A percentile compares a stretch with the other conserved stretches of the same genome.
phyloP scores from a whole-genome alignment of 2,113 vertebrate species.

The Myotis brandtii region DNA sequence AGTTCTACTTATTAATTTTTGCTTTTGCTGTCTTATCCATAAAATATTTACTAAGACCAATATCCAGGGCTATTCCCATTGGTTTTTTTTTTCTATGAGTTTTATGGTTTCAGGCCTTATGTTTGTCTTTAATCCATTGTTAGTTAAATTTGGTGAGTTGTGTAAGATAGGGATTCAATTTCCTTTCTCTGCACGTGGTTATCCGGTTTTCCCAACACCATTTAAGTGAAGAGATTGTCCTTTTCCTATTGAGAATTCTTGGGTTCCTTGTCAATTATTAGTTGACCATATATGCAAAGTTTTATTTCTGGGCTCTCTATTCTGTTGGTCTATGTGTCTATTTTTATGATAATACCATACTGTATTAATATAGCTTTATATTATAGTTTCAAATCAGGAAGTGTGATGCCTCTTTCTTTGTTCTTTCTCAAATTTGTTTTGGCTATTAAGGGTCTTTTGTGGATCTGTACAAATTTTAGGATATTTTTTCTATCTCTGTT shows the following conservation, averaged over 20 bases:
- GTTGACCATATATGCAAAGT: neutral
- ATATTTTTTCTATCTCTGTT: neutral
- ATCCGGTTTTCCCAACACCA: neutral
- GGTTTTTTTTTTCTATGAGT: neutral
- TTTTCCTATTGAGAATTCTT: neutral
- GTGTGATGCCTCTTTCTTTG: neutral
- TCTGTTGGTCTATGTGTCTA: neutral
- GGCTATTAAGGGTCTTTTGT: neutral
- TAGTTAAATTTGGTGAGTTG: neutral
- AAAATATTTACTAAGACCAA: neutral
- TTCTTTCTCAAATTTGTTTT: neutral
- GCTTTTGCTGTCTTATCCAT: neutral
- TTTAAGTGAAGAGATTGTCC: neutral
- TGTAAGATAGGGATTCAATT: neutral
- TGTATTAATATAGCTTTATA: neutral
- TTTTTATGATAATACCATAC: neutral
- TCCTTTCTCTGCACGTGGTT: neutral
- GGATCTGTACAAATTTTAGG: neutral
- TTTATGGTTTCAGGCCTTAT: neutral
- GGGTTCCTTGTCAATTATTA: neutral
- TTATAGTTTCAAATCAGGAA: neutral
- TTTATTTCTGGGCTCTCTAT: neutral
- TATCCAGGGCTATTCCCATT: neutral
- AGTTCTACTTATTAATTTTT: neutral
- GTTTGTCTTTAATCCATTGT: neutral